Evolutionary conservation across 2,113 vertebrate species (phyloP).

Genomic region (Lanius collurio): DNA sequence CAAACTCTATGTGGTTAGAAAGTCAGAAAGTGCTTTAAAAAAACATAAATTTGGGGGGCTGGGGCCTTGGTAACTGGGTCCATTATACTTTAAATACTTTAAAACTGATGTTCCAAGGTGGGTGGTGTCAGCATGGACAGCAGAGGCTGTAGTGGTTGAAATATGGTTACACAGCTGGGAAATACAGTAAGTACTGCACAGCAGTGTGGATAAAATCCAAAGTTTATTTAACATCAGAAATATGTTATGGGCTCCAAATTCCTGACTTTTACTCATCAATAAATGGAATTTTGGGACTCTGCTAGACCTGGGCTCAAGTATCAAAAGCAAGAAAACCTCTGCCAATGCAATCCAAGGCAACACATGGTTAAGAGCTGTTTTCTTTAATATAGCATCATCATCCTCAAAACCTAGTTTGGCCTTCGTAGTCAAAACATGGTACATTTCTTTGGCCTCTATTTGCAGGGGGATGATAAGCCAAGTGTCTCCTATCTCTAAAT

Average conservation of each 20-base stretch:
- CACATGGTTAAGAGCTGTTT: background rate
- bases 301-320: background rate
- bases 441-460: background rate
- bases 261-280: background rate
- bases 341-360: background rate
- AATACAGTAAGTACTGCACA: background rate
- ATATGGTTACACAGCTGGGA: fast-evolving
- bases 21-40: background rate
- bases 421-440: background rate
- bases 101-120: background rate
- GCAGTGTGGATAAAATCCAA: background rate
- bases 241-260: background rate
- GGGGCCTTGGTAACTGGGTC: background rate
- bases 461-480: background rate
- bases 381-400: background rate
- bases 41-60: fast-evolving
- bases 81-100: background rate
- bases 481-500: background rate
- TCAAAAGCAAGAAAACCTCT: background rate
- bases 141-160: background rate
- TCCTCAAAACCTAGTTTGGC: background rate
- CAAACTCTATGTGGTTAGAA: background rate
- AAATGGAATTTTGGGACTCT: background rate
- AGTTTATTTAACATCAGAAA: background rate
- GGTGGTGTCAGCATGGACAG: background rate